These are phyloP conservation scores for Holothuria glaberrima DNA, from an alignment of 35 echinoderm and acorn worm genomes.

Conservation along the genomic window DNA sequence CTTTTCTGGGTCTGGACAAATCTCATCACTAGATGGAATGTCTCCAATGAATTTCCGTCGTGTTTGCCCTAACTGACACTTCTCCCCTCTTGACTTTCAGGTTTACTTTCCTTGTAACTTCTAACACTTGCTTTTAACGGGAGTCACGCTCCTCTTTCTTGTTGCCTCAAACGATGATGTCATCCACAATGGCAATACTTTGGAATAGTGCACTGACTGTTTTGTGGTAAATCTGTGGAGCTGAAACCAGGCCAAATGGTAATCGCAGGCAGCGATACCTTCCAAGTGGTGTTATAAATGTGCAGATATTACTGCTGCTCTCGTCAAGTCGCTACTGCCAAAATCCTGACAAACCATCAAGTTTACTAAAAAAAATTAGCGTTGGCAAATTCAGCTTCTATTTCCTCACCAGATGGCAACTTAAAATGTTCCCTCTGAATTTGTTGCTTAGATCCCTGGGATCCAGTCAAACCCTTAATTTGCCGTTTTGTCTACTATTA, in stretches of 20 bases:
- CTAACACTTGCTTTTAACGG: slow-evolving; percentile 22
- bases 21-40: not conserved
- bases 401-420: slow-evolving; percentile 61
- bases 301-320: not conserved
- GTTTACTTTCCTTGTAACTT: not conserved
- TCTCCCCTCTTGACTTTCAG: slow-evolving; percentile 21
- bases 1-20: slow-evolving; percentile 32
- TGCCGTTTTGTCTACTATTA: slow-evolving; percentile 48
- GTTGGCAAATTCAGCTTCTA: not conserved
- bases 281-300: not conserved
- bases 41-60: slow-evolving; percentile 6
- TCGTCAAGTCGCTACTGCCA: slow-evolving; percentile 5
- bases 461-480: slow-evolving; percentile 68
- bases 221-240: slow-evolving; percentile 51
- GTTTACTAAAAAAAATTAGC: not conserved
- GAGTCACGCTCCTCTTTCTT: slow-evolving; percentile 19
- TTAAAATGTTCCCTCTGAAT: slow-evolving; percentile 63
- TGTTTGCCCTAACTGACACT: not conserved
- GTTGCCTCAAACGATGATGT: slow-evolving; percentile 23
- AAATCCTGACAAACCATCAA: not conserved
- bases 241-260: slow-evolving; percentile 45
- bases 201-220: slow-evolving; percentile 32
- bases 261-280: slow-evolving; percentile 21
- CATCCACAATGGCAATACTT: slow-evolving; percentile 22
- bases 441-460: slow-evolving; percentile 60